Percentiles rank a stretch among this genome's conserved stretches.
phyloP scores from a whole-genome alignment of 1,140 invertebrate species.

The Thaumatotibia leucotreta region DNA sequence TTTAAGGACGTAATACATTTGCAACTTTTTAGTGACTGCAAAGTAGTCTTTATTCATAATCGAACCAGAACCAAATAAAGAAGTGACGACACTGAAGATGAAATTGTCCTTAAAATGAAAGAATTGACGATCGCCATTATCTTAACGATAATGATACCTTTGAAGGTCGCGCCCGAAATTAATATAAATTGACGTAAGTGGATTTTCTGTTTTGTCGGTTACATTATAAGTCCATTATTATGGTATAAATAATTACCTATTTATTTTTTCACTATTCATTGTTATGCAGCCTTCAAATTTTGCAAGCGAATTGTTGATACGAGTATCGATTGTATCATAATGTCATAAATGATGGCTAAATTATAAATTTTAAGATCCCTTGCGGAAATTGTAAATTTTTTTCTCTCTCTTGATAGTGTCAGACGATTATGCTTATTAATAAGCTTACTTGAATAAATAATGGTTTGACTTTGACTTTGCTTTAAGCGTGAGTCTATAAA shows the following conservation, averaged over 20 bases:
- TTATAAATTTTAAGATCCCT: too few relatives aligned
- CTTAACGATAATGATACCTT: neutral
- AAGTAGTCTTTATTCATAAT: neutral
- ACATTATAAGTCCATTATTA: neutral
- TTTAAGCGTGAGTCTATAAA: too few relatives aligned
- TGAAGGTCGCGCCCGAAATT: neutral
- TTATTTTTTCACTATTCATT: too few relatives aligned
- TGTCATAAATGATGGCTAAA: too few relatives aligned
- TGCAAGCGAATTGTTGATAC: neutral
- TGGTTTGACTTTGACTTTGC: too few relatives aligned
- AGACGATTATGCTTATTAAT: too few relatives aligned
- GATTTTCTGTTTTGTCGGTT: neutral
- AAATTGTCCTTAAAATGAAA: slow-evolving; percentile 9
- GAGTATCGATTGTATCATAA: too few relatives aligned
- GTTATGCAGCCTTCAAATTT: neutral
- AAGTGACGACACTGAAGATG: slow-evolving; percentile 1
- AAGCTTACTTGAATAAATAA: too few relatives aligned
- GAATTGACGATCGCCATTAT: neutral
- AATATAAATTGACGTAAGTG: neutral
- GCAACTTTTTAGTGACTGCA: neutral
- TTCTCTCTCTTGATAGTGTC: too few relatives aligned
- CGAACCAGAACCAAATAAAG: slow-evolving; percentile 1
- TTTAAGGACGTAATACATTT: neutral
- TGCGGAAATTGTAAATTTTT: too few relatives aligned
- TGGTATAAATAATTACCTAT: neutral